A percentile compares a stretch with the other conserved stretches of the same genome.
Conservation (phyloP, 2,797 vertebrate genomes). For the Hydrophis major region DNA sequence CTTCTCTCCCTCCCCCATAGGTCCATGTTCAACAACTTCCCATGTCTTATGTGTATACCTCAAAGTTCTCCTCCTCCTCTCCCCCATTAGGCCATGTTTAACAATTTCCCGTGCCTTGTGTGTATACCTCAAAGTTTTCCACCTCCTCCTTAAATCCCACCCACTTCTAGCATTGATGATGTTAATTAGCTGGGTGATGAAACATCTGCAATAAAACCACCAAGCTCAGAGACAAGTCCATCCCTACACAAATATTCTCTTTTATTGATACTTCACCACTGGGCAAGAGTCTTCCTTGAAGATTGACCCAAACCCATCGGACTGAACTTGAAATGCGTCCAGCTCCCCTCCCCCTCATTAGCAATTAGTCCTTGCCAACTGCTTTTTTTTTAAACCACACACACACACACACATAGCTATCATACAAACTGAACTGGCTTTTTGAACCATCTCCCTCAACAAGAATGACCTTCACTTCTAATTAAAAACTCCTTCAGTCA, state of each 20-base stretch:
- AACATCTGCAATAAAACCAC: not conserved
- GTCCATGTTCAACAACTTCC: too few species aligned
- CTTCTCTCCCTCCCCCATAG: too few species aligned
- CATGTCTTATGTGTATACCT: too few species aligned
- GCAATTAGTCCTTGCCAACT: not conserved
- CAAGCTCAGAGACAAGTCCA: not conserved
- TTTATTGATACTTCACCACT: not conserved
- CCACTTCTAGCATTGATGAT: not conserved
- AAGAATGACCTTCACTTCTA: slow-evolving; percentile 18
- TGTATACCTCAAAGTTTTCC: too few species aligned
- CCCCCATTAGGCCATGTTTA: too few species aligned
- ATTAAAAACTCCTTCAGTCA: slow-evolving; percentile 22
- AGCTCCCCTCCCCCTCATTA: not conserved
- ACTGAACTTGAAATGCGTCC: not conserved
- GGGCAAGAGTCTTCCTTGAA: not conserved
- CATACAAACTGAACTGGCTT: fast-evolving
- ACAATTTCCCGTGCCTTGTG: too few species aligned
- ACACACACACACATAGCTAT: not conserved
- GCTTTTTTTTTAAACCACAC: too few species aligned
- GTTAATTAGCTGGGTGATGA: not conserved
- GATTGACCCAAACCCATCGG: not conserved
- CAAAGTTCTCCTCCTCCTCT: too few species aligned
- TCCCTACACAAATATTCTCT: not conserved
- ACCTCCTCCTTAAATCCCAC: not conserved
- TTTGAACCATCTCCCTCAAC: not conserved